Percentiles rank a stretch among this genome's conserved stretches.
Evolutionary conservation across 1,140 invertebrate genomes (phyloP).

Genomic region (Globodera ellingtonae): DNA sequence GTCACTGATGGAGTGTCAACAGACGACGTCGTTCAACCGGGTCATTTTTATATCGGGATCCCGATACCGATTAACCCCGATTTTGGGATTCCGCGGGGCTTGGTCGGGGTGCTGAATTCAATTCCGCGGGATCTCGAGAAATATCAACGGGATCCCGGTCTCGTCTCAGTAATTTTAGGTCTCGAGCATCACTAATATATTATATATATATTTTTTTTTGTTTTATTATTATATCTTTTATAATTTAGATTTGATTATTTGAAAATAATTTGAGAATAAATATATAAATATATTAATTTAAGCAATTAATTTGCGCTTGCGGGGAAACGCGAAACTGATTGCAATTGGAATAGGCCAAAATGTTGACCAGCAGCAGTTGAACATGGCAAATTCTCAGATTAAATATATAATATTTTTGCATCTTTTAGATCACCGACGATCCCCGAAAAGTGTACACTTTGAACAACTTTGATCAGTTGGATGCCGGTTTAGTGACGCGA

Average conservation of each 20-base stretch:
- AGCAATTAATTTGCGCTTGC: neutral
- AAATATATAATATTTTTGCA: neutral
- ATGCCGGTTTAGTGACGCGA: neutral
- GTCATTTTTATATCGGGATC: too few relatives aligned
- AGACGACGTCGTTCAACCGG: slow-evolving; percentile 58
- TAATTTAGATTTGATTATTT: too few relatives aligned
- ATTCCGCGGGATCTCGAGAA: too few relatives aligned
- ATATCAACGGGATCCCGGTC: too few relatives aligned
- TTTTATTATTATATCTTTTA: too few relatives aligned
- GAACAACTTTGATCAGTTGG: neutral
- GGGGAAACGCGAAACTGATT: neutral
- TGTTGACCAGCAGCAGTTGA: neutral
- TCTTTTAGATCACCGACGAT: neutral
- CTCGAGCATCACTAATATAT: too few relatives aligned
- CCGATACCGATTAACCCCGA: too few relatives aligned
- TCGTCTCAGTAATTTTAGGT: too few relatives aligned
- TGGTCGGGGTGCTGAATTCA: too few relatives aligned
- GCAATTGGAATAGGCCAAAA: neutral
- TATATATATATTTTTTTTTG: too few relatives aligned
- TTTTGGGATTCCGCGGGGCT: too few relatives aligned
- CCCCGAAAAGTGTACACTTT: neutral
- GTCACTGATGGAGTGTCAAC: slow-evolving; percentile 64
- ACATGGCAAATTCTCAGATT: neutral
- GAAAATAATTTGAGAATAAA: too few relatives aligned
- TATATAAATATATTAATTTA: neutral